These are phyloP conservation scores for Empidonax traillii DNA, from an alignment of 2,113 vertebrate genomes.

Conservation along the genomic window DNA sequence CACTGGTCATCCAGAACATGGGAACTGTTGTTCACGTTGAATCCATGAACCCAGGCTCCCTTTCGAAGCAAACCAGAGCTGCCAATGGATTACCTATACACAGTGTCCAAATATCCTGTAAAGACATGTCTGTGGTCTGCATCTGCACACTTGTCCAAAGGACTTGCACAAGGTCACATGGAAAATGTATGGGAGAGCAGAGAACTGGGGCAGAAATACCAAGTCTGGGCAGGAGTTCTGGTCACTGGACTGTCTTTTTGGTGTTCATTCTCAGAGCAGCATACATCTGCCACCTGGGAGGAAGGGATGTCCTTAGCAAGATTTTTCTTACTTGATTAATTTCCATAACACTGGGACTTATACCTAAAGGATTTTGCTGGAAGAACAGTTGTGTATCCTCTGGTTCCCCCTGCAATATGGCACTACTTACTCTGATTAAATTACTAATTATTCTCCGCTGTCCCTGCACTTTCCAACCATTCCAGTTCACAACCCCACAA, in stretches of 20 bases:
- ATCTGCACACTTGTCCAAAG: background rate
- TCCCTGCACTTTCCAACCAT: background rate
- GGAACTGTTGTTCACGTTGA: background rate
- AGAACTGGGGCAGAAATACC: background rate
- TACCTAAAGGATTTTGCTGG: background rate
- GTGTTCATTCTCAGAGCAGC: background rate
- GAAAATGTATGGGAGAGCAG: background rate
- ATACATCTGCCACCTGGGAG: background rate
- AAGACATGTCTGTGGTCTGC: background rate
- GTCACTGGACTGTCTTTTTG: background rate
- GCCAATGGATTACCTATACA: background rate
- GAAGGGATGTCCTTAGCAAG: background rate
- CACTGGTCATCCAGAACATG: accelerated
- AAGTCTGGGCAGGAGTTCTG: background rate
- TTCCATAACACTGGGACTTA: background rate
- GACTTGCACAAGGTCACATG: background rate
- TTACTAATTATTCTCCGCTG: background rate
- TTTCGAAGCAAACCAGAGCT: background rate
- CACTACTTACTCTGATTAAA: background rate
- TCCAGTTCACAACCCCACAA: background rate
- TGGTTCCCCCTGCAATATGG: background rate
- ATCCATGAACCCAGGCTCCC: background rate
- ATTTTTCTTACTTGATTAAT: background rate
- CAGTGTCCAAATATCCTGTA: background rate
- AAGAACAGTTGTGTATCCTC: background rate